phyloP scores from a whole-genome alignment of 2,888 invertebrate species.

The Cistogaster globosa region DNA sequence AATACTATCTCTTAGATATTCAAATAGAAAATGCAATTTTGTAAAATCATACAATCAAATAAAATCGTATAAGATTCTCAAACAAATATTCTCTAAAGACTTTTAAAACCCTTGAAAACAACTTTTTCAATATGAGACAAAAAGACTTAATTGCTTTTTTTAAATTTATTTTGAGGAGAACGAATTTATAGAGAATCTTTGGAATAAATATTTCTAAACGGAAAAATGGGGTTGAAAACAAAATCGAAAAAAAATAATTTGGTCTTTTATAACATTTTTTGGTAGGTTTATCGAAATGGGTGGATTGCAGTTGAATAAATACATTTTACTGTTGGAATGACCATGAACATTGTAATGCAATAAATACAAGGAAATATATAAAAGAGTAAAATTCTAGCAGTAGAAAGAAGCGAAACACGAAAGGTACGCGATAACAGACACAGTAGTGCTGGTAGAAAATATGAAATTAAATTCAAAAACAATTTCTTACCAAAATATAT shows the following conservation, averaged over 20 bases:
- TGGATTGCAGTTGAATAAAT: slow-evolving; percentile 40
- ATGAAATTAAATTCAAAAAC: no score
- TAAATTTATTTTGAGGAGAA: slow-evolving; percentile 16
- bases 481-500: no score
- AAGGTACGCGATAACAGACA: no score
- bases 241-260: slow-evolving; percentile 26
- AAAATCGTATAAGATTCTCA: slow-evolving; percentile 46
- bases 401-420: background rate
- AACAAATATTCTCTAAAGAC: slow-evolving; percentile 50
- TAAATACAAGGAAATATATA: slow-evolving; percentile 45
- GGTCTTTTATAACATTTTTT: slow-evolving; percentile 37
- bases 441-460: no score
- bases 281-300: slow-evolving; percentile 57
- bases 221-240: slow-evolving; percentile 66
- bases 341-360: slow-evolving; percentile 59
- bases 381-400: slow-evolving; percentile 20
- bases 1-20: slow-evolving; percentile 40
- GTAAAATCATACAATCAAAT: slow-evolving; percentile 9
- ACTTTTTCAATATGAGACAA: slow-evolving; percentile 7
- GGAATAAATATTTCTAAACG: slow-evolving; percentile 35
- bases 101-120: slow-evolving; percentile 1
- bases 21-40: slow-evolving; percentile 12
- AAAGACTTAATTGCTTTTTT: slow-evolving; percentile 52
- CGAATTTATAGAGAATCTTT: slow-evolving; percentile 33
- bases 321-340: slow-evolving; percentile 38